Evolutionary conservation across 2,888 invertebrate genomes (phyloP).

Genomic region (Dioctria rufipes): DNA sequence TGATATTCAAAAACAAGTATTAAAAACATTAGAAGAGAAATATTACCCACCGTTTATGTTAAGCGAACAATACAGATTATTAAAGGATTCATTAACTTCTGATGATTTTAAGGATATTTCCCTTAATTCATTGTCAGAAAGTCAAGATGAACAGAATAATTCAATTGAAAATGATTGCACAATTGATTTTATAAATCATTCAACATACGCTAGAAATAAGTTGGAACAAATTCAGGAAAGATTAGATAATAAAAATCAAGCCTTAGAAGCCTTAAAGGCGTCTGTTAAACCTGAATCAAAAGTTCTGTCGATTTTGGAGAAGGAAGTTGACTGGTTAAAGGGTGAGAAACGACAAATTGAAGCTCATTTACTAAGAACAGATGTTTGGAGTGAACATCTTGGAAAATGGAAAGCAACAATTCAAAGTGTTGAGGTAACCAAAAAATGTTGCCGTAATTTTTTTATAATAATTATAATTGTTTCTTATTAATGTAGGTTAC

Average conservation of each 20-base stretch:
- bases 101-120: conserved; percentile 71
- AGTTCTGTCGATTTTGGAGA: conserved; percentile 83
- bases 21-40: conserved; percentile 86
- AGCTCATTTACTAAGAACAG: conserved; percentile 87
- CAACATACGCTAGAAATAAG: conserved; percentile 85
- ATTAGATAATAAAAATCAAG: conserved; percentile 86
- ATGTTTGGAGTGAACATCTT: conserved; percentile 91
- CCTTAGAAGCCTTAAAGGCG: conserved; percentile 85
- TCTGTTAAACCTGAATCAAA: conserved; percentile 88
- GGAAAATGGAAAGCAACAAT: conserved; percentile 91
- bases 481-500: conserved; percentile 64
- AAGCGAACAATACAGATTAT: conserved; percentile 85
- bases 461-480: not conserved
- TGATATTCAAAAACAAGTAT: conserved; percentile 86
- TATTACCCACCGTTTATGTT: conserved; percentile 91
- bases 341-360: conserved; percentile 86
- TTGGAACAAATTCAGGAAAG: conserved; percentile 88
- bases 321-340: conserved; percentile 87
- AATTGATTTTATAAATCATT: conserved; percentile 84
- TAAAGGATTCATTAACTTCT: conserved; percentile 69
- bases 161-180: conserved; percentile 62
- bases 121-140: conserved; percentile 65
- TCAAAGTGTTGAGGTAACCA: conserved; percentile 82
- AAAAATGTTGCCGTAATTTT: no score
- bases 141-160: conserved; percentile 64